These are phyloP conservation scores for Zoanthus sociatus DNA, from an alignment of 92 coral and sea anemone species.

Conservation along the genomic window DNA sequence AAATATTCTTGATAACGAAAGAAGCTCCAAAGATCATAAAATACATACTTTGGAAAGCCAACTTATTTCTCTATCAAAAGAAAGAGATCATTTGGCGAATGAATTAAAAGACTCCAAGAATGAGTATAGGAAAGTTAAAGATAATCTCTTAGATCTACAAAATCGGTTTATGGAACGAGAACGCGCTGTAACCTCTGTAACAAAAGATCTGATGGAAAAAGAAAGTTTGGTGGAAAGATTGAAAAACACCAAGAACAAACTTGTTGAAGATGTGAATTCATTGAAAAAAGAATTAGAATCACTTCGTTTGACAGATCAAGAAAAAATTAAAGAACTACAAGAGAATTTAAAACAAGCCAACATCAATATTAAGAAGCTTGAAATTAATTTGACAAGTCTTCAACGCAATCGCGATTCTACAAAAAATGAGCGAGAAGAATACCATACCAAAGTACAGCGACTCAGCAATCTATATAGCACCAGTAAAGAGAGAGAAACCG, in stretches of 20 bases:
- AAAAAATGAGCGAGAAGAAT: slow-evolving; percentile 77
- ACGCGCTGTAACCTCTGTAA: slow-evolving; percentile 69
- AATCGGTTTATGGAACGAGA: slow-evolving; percentile 86
- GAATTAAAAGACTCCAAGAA: slow-evolving; percentile 75
- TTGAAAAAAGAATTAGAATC: slow-evolving; percentile 91
- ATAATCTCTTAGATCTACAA: slow-evolving; percentile 72
- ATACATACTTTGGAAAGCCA: slow-evolving; percentile 80
- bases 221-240: slow-evolving; percentile 72
- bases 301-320: slow-evolving; percentile 80
- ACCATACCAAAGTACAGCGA: slow-evolving; percentile 77
- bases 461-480: slow-evolving; percentile 77
- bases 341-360: slow-evolving; percentile 81
- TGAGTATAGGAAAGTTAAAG: slow-evolving; percentile 88
- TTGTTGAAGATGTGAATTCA: slow-evolving; percentile 71
- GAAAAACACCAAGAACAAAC: slow-evolving; percentile 75
- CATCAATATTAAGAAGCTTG: slow-evolving; percentile 74
- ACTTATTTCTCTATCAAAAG: slow-evolving; percentile 74
- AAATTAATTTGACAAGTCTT: slow-evolving; percentile 72
- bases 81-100: slow-evolving; percentile 76
- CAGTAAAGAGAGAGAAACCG: slow-evolving; percentile 89
- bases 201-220: slow-evolving; percentile 88
- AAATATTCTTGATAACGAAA: slow-evolving; percentile 79
- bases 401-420: slow-evolving; percentile 72
- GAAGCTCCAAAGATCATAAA: slow-evolving; percentile 78
- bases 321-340: slow-evolving; percentile 84